Evolutionary conservation across 2,888 invertebrate species (phyloP), one percentile per base, ranked within the genome.

Genomic region (Bedellia somnulentella): DNA sequence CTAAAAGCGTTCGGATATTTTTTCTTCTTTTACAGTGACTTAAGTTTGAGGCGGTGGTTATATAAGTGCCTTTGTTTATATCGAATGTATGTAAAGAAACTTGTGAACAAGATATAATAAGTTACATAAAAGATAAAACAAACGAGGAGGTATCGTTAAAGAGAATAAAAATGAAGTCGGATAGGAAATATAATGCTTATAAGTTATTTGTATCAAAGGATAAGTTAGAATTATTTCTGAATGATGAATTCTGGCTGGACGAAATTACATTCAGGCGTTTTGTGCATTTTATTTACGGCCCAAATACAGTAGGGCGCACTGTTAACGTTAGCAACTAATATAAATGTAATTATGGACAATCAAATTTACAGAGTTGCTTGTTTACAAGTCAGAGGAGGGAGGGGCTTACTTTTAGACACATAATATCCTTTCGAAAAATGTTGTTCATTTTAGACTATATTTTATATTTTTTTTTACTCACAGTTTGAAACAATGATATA

Each of bases 31-130:
- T n/a, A n/a, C n/a, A n/a, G n/a, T n/a, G n/a, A n/a, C n/a, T 8
- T 6, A 15, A 13, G 5, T 31, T 31, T 18, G 27, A 26, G 11
- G 31, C 31, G 5, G 26, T 16, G 4, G 27, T 23, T 9, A 27
- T n/a, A 6, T 12, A 11, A 9, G 13, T 22, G 10, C 31, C 31
- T 4, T 12, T 31, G 13, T 22, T 31, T 27, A 24, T 31, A 21
- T 22, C 26, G 4, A 31, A 31, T 27, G 27, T 31, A 21, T 11
- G 17, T 16, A 31, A 31, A 22, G 22, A 31, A 16, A 31, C 31
- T 9, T 23, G 27, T 23, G 31, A 31, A 11, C 6, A 23, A 16
- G 27, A 31, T n/a, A 26, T 31, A 15, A 15, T 9, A 3, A 23
- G 27, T 11, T 27, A 25, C 11, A 31, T 31, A 31, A 17, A 13